Evolutionary conservation across 2,797 vertebrate genomes (phyloP), one percentile per base, ranked within the genome.

Genomic region (Pangasius krempfi): DNA sequence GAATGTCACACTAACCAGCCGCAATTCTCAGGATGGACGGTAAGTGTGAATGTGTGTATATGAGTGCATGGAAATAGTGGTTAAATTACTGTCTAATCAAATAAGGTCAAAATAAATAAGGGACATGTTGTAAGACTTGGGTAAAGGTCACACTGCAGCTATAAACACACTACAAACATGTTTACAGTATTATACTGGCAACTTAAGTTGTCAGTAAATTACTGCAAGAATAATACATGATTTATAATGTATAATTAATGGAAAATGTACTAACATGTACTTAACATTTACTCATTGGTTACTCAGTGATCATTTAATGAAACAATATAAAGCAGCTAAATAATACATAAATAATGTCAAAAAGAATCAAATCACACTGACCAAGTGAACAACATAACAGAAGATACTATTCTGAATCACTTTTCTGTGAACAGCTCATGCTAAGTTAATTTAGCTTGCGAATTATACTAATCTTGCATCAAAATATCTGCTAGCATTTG

Each of bases 1-100:
- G 86, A 90, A 91, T 91, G 87, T 92, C 90, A 91, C 70, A 88
- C 85, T 86, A 92, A 87, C 76, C 88, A 86, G 79, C 76, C 85
- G 60, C 85, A 89, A 84, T 70, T 81, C 83, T 86, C 54, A 85
- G 68, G 84, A 54, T 87, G 88, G 83, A 85, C 76, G 33, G 72
- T 64, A 64, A 78, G 72, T 86, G 66, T 27, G 25, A 75, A 82
- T 87, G 80, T 73, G 58, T 89, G 86, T 87, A 52, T 84, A 33
- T 84, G 27, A 47, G 64, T 84, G 62, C 18, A 68, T 84, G 44
- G 25, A 52, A 68, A 62, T 88, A 37, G 14, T n/a, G 58, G 73
- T 87, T 79, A 66, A 87, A 79, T 66, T 25, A 78, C 27, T 86
- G 72, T 64, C 18, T 27, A 33, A 81, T 73, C 68, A 22, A 4